These are phyloP conservation scores for Chesias legatella DNA, from an alignment of 2,888 invertebrate species.

Conservation along the genomic window DNA sequence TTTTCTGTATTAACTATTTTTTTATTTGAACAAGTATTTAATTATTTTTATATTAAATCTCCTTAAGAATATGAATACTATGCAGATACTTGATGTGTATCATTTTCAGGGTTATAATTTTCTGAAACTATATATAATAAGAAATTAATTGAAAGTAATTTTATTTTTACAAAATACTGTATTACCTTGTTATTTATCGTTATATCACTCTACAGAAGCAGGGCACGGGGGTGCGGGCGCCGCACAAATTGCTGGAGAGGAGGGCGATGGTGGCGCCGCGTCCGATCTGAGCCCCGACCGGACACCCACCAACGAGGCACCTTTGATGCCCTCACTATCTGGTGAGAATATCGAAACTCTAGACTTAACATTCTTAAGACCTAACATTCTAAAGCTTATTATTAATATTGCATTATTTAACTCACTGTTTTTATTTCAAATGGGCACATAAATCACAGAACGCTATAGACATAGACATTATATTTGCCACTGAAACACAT, in stretches of 20 bases:
- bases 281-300: conserved; percentile 73
- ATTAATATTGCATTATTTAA: no score
- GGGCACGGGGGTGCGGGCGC: conserved; percentile 72
- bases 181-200: conserved; percentile 3
- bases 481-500: no score
- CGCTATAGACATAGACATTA: neutral
- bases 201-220: conserved; percentile 55
- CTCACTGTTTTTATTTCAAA: neutral
- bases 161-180: neutral
- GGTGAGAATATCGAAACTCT: conserved; percentile 39
- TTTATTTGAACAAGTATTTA: no score
- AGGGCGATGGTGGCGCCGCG: conserved; percentile 65
- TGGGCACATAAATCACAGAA: no score
- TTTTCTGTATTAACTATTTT: no score
- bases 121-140: conserved; percentile 14
- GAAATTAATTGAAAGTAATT: neutral
- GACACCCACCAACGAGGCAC: conserved; percentile 77
- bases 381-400: no score
- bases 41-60: no score
- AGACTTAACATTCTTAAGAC: no score
- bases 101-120: no score
- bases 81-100: no score
- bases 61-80: no score
- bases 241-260: conserved; percentile 60
- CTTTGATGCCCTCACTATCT: conserved; percentile 76